phyloP scores from a whole-genome alignment of 2,888 invertebrate species.

The Drosophila stalkeri region DNA sequence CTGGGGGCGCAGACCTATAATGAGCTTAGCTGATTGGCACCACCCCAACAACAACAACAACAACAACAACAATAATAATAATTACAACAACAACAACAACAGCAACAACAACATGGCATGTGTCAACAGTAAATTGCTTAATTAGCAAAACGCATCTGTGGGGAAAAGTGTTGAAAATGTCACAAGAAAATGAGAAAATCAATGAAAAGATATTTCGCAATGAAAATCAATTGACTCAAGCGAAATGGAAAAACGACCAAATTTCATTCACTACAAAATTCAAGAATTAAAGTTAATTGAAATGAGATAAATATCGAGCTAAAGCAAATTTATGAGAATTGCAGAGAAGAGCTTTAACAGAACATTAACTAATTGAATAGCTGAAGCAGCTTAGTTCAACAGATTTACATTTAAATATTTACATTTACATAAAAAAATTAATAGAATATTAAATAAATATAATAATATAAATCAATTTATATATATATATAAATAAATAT shows the following conservation, averaged over 20 bases:
- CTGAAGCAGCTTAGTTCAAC: too few relatives aligned
- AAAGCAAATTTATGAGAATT: too few relatives aligned
- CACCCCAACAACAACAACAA: slow-evolving; percentile 16
- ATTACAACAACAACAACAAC: slow-evolving; percentile 1
- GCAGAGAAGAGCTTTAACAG: too few relatives aligned
- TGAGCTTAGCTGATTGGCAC: slow-evolving; percentile 60
- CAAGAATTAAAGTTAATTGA: too few relatives aligned
- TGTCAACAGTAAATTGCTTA: slow-evolving; percentile 67
- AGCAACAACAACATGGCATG: slow-evolving; percentile 21
- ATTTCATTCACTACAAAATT: background rate
- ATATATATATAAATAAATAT: too few relatives aligned
- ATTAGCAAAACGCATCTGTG: slow-evolving; percentile 45
- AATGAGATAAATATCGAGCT: too few relatives aligned
- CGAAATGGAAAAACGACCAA: background rate
- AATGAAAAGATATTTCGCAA: slow-evolving; percentile 10
- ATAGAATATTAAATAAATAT: too few relatives aligned
- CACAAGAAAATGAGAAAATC: slow-evolving; percentile 15
- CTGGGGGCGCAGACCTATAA: slow-evolving; percentile 29
- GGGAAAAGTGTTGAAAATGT: slow-evolving; percentile 52
- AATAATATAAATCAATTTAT: too few relatives aligned
- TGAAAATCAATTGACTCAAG: background rate
- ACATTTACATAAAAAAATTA: too few relatives aligned
- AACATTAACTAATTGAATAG: too few relatives aligned
- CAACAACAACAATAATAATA: background rate
- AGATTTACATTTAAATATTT: too few relatives aligned